Base-by-base conservation (phyloP, 1,140 invertebrate species). In the Trialeurodes vaporariorum region DNA sequence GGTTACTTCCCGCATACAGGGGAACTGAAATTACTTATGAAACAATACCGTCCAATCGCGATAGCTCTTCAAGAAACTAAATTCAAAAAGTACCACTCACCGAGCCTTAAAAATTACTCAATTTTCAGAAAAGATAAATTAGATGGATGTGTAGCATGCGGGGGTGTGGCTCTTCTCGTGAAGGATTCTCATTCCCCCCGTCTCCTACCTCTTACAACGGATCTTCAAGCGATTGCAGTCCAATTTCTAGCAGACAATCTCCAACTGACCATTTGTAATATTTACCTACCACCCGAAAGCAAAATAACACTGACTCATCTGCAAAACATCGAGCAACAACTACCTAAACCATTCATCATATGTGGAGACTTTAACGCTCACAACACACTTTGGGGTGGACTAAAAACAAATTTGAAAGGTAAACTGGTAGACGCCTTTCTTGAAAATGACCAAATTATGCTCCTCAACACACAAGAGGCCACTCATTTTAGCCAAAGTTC, bases 281-380 rank as follows among this genome's bases (percentile, higher is more conserved):
- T n/a, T n/a, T n/a, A n/a, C n/a, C n/a, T n/a, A n/a, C n/a, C n/a
- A n/a, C n/a, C n/a, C n/a, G 60, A 26, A 9, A 65, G 22, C 17
- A 26, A 60, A 22, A 11, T 34, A 1, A n/a, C 26, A 2, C 11
- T 21, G 1, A 24, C 34, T 1, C 68, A 73, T 59, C 26, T 77
- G 17, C 69, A 72, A 27, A 49, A 74, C 9, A 40, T 78, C 21
- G 69, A 73, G 9, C 12, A 25, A 1, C 74, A 77, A 74, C 62
- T 78, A 21, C 73, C 72, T 9, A 68, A 62, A 66, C 75, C 72
- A 12, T 78, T 72, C 59, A 66, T 77, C 34, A 34, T 75, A 27
- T 11, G 74, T 11, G 72, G 73, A 0, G 76, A 77, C 49, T 75
- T 77, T 59, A 77, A 77, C 40, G 72, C 70, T 25, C 74, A 77